These are phyloP conservation scores for Drosophila aff. DNA, from an alignment of 1,140 invertebrate genomes.

Conservation along the genomic window DNA sequence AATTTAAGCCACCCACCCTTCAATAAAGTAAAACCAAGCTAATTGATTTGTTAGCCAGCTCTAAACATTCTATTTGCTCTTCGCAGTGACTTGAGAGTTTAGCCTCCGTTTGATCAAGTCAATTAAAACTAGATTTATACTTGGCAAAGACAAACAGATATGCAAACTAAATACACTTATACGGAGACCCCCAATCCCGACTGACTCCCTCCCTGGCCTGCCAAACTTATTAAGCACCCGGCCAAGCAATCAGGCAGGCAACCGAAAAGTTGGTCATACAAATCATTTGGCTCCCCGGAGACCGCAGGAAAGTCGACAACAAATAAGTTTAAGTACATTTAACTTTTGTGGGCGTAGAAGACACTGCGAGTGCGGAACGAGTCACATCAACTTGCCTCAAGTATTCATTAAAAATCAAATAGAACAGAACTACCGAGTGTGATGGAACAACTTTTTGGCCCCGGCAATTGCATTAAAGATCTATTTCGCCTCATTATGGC, in stretches of 20 bases:
- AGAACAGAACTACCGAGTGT: conserved; percentile 48
- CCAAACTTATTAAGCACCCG: conserved; percentile 62
- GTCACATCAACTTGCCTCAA: conserved; percentile 42
- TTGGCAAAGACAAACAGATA: conserved; percentile 45
- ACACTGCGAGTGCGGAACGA: conserved; percentile 16
- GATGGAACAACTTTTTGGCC: conserved; percentile 51
- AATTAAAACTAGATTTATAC: conserved; percentile 68
- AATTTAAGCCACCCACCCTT: no score
- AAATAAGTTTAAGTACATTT: conserved; percentile 71
- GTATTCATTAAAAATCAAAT: conserved; percentile 69
- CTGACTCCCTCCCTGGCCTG: background rate
- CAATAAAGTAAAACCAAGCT: no score
- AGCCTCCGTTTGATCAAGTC: conserved; percentile 50
- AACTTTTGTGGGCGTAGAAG: conserved; percentile 53
- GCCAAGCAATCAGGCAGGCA: conserved; percentile 46
- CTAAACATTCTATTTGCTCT: conserved; percentile 14
- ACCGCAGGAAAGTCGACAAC: conserved; percentile 56
- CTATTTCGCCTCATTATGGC: conserved; percentile 55
- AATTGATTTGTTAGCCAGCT: conserved; percentile 8
- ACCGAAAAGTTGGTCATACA: conserved; percentile 65
- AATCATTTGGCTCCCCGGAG: conserved; percentile 55
- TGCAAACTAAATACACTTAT: conserved; percentile 46
- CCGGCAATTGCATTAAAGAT: conserved; percentile 66
- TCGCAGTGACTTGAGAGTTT: conserved; percentile 13
- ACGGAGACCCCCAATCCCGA: conserved; percentile 23